These are phyloP conservation scores for Microcebus griseorufus DNA, from an alignment of 2,113 vertebrate genomes.

Conservation along the genomic window DNA sequence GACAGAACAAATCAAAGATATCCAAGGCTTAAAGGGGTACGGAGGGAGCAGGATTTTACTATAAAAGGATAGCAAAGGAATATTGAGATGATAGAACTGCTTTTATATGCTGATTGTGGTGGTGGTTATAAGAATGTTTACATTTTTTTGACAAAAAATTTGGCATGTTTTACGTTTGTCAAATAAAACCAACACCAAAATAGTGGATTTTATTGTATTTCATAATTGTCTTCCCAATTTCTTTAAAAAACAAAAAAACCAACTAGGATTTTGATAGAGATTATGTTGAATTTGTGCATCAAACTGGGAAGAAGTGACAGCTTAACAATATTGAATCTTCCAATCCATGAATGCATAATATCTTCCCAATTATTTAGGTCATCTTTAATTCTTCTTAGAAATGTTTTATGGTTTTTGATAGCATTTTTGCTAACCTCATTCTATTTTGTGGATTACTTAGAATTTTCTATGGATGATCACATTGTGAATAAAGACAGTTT, in stretches of 20 bases:
- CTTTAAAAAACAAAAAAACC: background rate
- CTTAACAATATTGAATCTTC: background rate
- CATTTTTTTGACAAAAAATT: too few relatives aligned
- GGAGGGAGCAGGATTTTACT: background rate
- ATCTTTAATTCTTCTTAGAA: background rate
- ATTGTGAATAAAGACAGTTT: background rate
- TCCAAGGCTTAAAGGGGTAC: background rate
- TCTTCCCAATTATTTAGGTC: background rate
- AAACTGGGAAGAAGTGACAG: background rate
- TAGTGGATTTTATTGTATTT: background rate
- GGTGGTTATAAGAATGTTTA: background rate
- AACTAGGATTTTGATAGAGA: background rate
- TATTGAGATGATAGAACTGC: background rate
- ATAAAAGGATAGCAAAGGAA: background rate
- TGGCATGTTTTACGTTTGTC: background rate
- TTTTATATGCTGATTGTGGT: background rate
- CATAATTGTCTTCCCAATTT: background rate
- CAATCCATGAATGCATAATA: background rate
- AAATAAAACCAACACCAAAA: background rate
- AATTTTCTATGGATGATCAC: background rate
- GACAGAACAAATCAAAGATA: background rate
- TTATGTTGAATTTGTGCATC: background rate
- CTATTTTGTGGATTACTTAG: background rate
- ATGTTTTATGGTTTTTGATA: background rate
- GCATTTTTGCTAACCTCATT: background rate